Evolutionary conservation across 23 tunicate species (phyloP).

Genomic region (Botrylloides violaceus): DNA sequence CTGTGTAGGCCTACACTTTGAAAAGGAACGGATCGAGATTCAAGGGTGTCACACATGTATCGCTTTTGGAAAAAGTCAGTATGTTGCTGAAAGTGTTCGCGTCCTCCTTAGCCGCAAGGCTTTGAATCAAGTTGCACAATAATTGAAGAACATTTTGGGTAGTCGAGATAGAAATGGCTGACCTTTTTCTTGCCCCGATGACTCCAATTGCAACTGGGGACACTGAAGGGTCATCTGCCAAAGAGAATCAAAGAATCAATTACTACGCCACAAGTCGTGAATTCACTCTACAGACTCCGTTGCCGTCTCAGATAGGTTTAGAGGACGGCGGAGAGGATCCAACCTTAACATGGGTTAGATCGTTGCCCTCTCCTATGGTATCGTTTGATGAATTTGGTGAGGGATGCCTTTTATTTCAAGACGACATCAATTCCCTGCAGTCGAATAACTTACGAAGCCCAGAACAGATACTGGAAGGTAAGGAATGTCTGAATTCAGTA

Average conservation of each 20-base stretch:
- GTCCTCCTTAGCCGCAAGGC: too few relatives aligned
- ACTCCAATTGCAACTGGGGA: conserved; percentile 23
- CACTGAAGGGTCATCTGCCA: background rate
- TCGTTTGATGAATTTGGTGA: conserved; percentile 12
- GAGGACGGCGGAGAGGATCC: conserved; percentile 39
- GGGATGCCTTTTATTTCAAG: conserved; percentile 25
- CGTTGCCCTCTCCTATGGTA: conserved; percentile 55
- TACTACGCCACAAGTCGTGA: conserved; percentile 3
- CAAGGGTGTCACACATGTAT: too few relatives aligned
- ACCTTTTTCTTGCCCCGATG: conserved; percentile 62
- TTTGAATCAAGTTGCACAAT: too few relatives aligned
- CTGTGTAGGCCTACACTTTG: too few relatives aligned
- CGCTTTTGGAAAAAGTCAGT: too few relatives aligned
- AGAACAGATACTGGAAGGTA: too few relatives aligned
- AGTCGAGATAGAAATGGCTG: conserved; percentile 57
- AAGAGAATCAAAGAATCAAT: background rate
- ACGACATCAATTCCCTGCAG: background rate
- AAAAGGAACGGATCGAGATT: too few relatives aligned
- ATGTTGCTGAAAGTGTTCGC: too few relatives aligned
- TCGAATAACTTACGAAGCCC: too few relatives aligned
- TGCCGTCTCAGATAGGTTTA: conserved; percentile 13
- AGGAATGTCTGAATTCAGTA: too few relatives aligned
- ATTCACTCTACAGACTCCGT: conserved; percentile 14
- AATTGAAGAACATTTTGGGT: too few relatives aligned
- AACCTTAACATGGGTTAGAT: conserved; percentile 70